A percentile compares a stretch with the other conserved stretches of the same genome.
phyloP scores from a whole-genome alignment of 2,797 vertebrate species.

The Coccyzus lansbergi region DNA sequence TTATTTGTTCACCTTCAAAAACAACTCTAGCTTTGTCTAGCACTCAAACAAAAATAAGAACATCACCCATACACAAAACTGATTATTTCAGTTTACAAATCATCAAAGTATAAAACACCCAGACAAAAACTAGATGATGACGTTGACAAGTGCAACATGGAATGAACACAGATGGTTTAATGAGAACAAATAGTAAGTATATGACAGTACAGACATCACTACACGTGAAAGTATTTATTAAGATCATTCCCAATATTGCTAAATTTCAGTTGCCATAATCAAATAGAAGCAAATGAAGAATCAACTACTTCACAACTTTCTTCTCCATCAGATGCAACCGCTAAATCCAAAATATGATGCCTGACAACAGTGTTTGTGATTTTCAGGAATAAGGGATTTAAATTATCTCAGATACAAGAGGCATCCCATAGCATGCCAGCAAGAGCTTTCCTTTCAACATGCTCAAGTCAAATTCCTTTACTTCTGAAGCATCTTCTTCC shows the following conservation, averaged over 20 bases:
- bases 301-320: not conserved
- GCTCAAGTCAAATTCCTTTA: not conserved
- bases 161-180: accelerated
- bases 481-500: not conserved
- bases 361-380: not conserved
- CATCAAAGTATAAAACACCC: not conserved
- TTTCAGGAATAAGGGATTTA: not conserved
- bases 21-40: not conserved
- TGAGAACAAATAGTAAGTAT: not conserved
- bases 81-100: not conserved
- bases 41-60: not conserved
- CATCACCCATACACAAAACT: not conserved
- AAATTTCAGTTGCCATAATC: not conserved
- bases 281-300: not conserved
- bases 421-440: not conserved
- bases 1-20: not conserved
- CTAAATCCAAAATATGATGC: not conserved
- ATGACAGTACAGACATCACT: not conserved
- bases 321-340: not conserved
- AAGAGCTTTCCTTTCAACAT: not conserved
- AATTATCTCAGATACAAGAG: not conserved
- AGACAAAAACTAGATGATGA: not conserved
- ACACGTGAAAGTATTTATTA: not conserved
- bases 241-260: not conserved
- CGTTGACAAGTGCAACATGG: not conserved